These are phyloP conservation scores for Channallabes apus DNA, from an alignment of 2,797 vertebrate genomes.

Conservation along the genomic window DNA sequence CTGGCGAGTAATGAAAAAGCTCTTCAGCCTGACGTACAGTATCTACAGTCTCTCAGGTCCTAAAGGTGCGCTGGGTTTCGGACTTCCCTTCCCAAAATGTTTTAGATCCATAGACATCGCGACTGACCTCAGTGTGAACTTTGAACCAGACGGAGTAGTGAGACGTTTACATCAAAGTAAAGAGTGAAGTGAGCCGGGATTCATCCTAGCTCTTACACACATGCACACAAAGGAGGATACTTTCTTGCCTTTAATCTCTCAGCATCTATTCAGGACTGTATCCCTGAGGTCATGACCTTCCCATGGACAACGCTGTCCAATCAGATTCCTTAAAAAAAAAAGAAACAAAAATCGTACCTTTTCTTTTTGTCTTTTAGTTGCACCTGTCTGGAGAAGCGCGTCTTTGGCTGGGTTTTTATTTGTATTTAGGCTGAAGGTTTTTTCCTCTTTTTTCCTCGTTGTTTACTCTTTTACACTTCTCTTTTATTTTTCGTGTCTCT, in stretches of 20 bases:
- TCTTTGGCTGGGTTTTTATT: not conserved
- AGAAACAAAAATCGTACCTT: not conserved
- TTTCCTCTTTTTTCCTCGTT: not conserved
- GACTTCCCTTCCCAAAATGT: not conserved
- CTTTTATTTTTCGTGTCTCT: not conserved
- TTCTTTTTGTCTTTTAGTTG: not conserved
- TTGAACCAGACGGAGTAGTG: not conserved
- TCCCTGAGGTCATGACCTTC: constrained; percentile 11
- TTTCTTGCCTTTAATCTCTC: constrained; percentile 47
- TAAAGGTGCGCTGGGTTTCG: not conserved
- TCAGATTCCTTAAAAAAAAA: constrained; percentile 22
- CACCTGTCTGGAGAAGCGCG: not conserved
- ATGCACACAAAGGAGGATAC: constrained; percentile 1
- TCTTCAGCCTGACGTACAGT: not conserved
- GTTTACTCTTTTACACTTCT: not conserved
- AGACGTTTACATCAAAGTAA: constrained; percentile 15
- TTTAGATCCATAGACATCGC: not conserved
- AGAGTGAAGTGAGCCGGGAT: constrained; percentile 1
- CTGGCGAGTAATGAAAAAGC: not conserved
- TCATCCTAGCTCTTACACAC: constrained; percentile 3
- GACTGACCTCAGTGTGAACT: constrained; percentile 13
- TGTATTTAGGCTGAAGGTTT: not conserved
- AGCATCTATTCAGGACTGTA: constrained; percentile 27
- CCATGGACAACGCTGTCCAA: constrained; percentile 1
- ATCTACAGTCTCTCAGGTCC: not conserved